Conservation (phyloP, 2,888 invertebrate genomes). For the Carpatolechia fugitivella region DNA sequence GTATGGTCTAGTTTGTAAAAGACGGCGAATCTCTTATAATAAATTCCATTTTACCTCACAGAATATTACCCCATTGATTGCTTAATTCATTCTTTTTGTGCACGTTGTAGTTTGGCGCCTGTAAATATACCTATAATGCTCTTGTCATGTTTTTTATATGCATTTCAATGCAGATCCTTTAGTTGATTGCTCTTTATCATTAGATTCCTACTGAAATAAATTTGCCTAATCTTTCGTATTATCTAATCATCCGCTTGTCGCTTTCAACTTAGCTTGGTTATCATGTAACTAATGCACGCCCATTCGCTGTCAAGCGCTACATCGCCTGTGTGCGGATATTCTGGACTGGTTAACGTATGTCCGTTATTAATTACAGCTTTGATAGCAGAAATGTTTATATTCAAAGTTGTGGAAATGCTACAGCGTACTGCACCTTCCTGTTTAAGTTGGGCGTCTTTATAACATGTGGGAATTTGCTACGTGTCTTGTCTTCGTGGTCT, state of each 20-base stretch:
- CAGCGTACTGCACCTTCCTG: constrained; percentile 5
- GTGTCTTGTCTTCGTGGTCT: neutral
- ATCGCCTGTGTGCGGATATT: constrained; percentile 37
- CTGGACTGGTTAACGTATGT: constrained; percentile 25
- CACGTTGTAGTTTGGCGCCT: too few species aligned
- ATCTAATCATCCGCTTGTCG: constrained; percentile 11
- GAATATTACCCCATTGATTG: too few species aligned
- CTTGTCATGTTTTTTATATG: too few species aligned
- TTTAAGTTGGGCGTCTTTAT: neutral
- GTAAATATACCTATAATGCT: too few species aligned
- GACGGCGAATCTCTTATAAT: too few species aligned
- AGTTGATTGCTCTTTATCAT: neutral
- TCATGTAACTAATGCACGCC: constrained; percentile 47
- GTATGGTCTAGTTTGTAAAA: constrained; percentile 24
- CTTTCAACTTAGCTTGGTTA: constrained; percentile 13
- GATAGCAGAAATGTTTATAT: constrained; percentile 19
- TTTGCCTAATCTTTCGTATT: neutral
- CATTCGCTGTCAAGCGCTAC: constrained; percentile 57
- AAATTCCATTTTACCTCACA: too few species aligned
- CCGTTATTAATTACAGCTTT: constrained; percentile 23
- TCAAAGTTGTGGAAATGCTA: constrained; percentile 13
- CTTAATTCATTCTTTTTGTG: too few species aligned
- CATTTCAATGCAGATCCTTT: neutral
- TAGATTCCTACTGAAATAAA: neutral
- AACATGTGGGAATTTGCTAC: neutral